Base-by-base conservation (phyloP, 2,888 invertebrate species). In the Dione juno region DNA sequence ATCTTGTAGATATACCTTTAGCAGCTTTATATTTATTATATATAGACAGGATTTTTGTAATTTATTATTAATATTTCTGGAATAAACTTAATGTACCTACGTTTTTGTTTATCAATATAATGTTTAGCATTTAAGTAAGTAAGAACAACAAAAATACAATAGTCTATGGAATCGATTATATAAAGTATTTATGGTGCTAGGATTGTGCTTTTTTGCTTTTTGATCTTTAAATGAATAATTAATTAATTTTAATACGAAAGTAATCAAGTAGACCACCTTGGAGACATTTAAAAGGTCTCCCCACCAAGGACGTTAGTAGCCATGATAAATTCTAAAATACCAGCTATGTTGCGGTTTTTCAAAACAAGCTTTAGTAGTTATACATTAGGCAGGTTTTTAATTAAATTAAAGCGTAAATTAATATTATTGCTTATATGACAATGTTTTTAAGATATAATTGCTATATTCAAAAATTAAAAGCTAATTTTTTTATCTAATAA, bases 231-330 rank as follows among this genome's bases (percentile, higher is more conserved):
- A 66, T 3, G 52, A 21, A 5, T 65, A 13, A 61, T 61, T 66
- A 45, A 41, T 66, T 43, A 54, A 28, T 45, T 16, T 35, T 67
- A 59, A 67, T 40, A 67, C 77, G 85, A 87, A 87, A 87, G 86
- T 88, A 84, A 86, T 87, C 73, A 76, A 75, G 79, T 73, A 68
- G 86, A 87, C 86, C 88, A 87, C 89, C 89, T 85, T 82, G 86
- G 77, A 77, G 82, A 81, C 79, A 82, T 77, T 81, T 83, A 81
- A 84, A 86, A 81, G 89, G 90, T 84, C 90, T 91, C 89, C 67
- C 70, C 67, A 70, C 66, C 80, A 83, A 82, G 83, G 83, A 84
- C 82, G 69, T 53, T 45, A 19, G 74, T 45, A 70, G 69, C 63
- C 65, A 68, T 71, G 70, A 69, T 66, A 70, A 75, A 69, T 74